Evolutionary conservation across 2,113 vertebrate genomes (phyloP).

Genomic region (Orycteropus afer): DNA sequence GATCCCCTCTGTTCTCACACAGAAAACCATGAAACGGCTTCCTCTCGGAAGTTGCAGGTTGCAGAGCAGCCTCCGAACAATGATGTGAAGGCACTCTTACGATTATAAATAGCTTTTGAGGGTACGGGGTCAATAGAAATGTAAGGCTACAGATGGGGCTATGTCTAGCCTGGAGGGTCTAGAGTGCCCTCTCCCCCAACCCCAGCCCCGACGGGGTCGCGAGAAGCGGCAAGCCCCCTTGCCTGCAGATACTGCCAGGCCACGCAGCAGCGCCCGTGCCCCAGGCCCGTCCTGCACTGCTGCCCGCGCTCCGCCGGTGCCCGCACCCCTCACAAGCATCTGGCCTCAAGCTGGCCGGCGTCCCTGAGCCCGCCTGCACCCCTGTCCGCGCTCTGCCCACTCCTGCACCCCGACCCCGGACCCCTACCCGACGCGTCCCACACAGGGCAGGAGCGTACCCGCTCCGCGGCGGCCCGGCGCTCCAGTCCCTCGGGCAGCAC

Average conservation of each 20-base stretch:
- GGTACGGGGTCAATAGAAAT: not conserved
- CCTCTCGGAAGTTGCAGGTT: not conserved
- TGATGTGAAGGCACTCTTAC: not conserved
- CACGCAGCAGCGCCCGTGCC: not conserved
- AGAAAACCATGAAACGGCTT: accelerated
- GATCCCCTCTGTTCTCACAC: too few relatives aligned
- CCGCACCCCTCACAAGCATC: not conserved
- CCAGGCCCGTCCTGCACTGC: accelerated
- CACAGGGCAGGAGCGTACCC: not conserved
- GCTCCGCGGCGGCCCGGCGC: accelerated
- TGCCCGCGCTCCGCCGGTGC: not conserved
- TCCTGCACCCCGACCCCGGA: accelerated
- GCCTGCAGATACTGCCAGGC: not conserved
- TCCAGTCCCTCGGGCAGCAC: not conserved
- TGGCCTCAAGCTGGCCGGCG: too few relatives aligned
- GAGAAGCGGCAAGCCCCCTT: not conserved
- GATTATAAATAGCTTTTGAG: accelerated
- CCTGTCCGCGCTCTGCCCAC: not conserved
- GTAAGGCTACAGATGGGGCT: accelerated
- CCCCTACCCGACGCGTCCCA: not conserved
- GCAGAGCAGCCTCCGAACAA: too few relatives aligned
- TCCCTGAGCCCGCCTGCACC: not conserved
- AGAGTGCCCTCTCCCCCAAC: not conserved
- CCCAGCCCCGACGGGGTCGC: not conserved
- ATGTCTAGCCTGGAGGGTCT: not conserved